A percentile compares a stretch with the other conserved stretches of the same genome.
These are phyloP conservation scores for Stichodactyla helianthus DNA, from an alignment of 64 coral and sea anemone species.

Conservation along the genomic window DNA sequence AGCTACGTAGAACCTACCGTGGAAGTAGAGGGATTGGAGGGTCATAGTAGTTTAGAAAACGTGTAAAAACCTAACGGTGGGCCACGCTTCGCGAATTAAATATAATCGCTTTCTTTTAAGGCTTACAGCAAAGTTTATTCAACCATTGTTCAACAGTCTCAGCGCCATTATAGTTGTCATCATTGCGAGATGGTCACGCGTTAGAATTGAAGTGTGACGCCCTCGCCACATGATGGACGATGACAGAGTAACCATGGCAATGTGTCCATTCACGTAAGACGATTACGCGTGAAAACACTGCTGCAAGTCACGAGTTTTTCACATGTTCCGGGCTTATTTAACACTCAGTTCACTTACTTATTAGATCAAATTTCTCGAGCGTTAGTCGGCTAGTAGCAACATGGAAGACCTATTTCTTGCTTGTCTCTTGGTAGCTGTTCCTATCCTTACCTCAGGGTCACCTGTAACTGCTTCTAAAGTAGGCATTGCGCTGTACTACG, in stretches of 20 bases:
- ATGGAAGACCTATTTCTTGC: neutral
- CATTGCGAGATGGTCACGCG: neutral
- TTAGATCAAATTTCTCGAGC: neutral
- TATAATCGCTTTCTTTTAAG: no score
- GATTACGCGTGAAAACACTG: neutral
- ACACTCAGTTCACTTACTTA: neutral
- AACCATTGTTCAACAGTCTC: no score
- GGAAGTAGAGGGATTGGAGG: no score
- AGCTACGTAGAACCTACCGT: no score
- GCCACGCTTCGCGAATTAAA: no score
- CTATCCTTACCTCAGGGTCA: neutral
- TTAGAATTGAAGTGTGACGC: neutral
- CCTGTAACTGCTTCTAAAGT: conserved; percentile 34
- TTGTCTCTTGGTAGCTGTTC: neutral
- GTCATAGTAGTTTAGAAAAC: no score
- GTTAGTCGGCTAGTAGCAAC: neutral
- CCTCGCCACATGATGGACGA: neutral
- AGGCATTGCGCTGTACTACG: conserved; percentile 49
- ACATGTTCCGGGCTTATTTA: neutral
- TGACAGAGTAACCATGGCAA: neutral
- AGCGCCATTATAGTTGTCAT: no score
- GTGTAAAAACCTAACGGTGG: no score
- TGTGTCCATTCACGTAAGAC: neutral
- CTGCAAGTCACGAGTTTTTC: neutral
- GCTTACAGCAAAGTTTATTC: no score